A percentile compares a stretch with the other conserved stretches of the same genome.
Evolutionary conservation across 2,113 vertebrate genomes (phyloP).

Genomic region (Myrmecobius fasciatus): DNA sequence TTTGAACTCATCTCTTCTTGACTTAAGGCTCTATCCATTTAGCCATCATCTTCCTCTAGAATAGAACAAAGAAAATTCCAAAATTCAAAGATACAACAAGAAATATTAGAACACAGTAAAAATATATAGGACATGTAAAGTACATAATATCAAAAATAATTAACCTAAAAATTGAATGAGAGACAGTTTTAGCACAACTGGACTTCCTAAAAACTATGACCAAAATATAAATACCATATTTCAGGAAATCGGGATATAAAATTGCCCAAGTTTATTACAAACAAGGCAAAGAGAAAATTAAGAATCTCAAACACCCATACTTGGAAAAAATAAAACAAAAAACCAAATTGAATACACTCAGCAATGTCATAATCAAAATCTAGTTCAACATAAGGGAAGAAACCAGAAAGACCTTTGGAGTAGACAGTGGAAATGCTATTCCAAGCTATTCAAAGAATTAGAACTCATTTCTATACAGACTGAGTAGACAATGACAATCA

Average conservation of each 20-base stretch:
- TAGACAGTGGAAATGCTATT: conserved; percentile 89
- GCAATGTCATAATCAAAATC: not conserved
- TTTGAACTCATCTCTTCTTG: too few relatives aligned
- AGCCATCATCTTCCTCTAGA: too few relatives aligned
- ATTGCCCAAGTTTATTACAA: not conserved
- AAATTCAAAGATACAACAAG: too few relatives aligned
- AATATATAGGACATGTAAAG: too few relatives aligned
- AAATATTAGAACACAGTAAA: too few relatives aligned
- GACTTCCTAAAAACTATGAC: not conserved
- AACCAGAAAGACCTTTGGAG: conserved; percentile 70
- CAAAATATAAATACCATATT: not conserved
- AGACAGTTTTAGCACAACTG: not conserved
- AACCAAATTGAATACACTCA: not conserved
- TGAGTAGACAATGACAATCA: conserved; percentile 89
- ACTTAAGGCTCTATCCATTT: too few relatives aligned
- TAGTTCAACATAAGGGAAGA: not conserved
- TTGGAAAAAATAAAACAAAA: not conserved
- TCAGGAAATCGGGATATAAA: not conserved
- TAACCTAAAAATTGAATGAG: not conserved
- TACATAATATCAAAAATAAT: too few relatives aligned
- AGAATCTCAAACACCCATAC: not conserved
- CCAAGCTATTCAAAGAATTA: conserved; percentile 88
- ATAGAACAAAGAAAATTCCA: too few relatives aligned
- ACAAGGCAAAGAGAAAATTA: not conserved
- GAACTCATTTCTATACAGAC: conserved; percentile 88